These are phyloP conservation scores for Pammene fasciana DNA, from an alignment of 2,888 invertebrate species.

Conservation along the genomic window DNA sequence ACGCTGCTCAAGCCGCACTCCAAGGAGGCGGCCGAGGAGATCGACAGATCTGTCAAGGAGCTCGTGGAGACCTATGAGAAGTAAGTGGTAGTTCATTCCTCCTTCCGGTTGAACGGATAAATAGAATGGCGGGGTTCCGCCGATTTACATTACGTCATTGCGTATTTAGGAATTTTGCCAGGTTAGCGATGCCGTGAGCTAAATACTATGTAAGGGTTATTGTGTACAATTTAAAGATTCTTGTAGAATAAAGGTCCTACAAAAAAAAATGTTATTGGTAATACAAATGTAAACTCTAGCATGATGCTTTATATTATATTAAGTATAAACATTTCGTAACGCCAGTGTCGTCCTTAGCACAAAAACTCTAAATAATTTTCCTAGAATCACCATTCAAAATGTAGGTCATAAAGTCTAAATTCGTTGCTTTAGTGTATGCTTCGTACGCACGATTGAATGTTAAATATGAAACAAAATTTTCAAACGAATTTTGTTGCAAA, in stretches of 20 bases:
- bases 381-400: slow-evolving; percentile 33
- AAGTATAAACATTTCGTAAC: neutral
- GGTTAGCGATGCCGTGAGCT: neutral
- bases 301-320: neutral
- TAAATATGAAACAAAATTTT: slow-evolving; percentile 20
- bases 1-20: slow-evolving; percentile 87
- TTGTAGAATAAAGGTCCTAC: neutral
- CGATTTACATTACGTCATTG: neutral
- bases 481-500: slow-evolving; percentile 6
- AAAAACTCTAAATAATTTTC: slow-evolving; percentile 33
- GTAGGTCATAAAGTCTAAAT: slow-evolving; percentile 41
- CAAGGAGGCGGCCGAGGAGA: slow-evolving; percentile 85
- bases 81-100: slow-evolving; percentile 59
- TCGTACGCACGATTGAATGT: slow-evolving; percentile 30
- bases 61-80: slow-evolving; percentile 86
- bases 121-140: no score
- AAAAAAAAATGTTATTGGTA: neutral
- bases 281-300: neutral
- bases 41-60: slow-evolving; percentile 87
- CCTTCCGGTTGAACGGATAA: neutral
- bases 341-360: slow-evolving; percentile 7
- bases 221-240: neutral
- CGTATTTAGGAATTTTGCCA: neutral
- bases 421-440: slow-evolving; percentile 15
- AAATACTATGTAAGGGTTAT: neutral